Evolutionary conservation across 1,140 invertebrate species (phyloP).

Genomic region (Subanguina moxae): DNA sequence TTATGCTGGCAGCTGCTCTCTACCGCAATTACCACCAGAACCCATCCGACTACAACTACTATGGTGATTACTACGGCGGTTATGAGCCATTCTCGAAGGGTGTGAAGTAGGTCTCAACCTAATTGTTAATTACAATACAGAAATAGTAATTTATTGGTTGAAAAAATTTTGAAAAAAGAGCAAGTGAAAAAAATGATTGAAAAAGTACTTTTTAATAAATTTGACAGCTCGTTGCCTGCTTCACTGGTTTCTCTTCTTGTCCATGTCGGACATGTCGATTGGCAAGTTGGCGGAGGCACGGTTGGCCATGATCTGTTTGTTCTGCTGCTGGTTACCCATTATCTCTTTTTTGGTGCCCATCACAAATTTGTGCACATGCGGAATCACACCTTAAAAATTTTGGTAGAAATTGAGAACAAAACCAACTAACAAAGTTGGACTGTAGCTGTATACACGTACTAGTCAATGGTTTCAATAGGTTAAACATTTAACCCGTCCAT

Average conservation of each 20-base stretch:
- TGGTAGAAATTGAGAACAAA: too few species aligned
- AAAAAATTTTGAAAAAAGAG: not conserved
- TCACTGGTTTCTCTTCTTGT: not conserved
- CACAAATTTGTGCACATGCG: conserved; percentile 24
- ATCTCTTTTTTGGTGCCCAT: conserved; percentile 8
- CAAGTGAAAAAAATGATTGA: not conserved
- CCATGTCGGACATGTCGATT: not conserved
- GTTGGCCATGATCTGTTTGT: not conserved
- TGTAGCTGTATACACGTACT: too few species aligned
- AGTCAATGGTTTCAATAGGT: too few species aligned
- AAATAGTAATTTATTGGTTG: not conserved
- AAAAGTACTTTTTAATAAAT: not conserved
- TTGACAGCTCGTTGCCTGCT: not conserved
- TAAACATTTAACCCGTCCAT: too few species aligned
- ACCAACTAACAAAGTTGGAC: too few species aligned
- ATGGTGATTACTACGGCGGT: not conserved
- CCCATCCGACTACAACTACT: not conserved
- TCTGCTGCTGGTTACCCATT: not conserved
- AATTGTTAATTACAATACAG: not conserved
- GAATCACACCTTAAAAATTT: conserved; percentile 18
- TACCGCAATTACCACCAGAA: not conserved
- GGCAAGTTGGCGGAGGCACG: not conserved
- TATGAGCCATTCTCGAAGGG: not conserved
- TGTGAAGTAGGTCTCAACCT: not conserved
- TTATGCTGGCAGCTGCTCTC: not conserved